These are phyloP conservation scores for Melangyna quadrimaculata DNA, from an alignment of 2,888 invertebrate species.

Conservation along the genomic window DNA sequence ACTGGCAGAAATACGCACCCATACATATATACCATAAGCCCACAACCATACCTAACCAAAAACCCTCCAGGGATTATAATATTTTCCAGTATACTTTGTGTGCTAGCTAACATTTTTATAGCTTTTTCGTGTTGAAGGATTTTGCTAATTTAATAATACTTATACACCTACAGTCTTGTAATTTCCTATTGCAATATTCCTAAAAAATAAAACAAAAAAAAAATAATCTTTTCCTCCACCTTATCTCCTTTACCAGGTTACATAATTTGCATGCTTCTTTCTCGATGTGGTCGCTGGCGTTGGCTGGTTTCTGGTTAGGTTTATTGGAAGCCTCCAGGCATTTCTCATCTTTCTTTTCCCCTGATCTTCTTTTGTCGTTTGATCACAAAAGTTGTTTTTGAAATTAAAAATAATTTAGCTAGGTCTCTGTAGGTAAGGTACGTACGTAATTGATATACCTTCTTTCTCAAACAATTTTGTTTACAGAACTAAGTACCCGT, in stretches of 20 bases:
- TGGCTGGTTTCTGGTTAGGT: too few relatives aligned
- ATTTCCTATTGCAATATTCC: slow-evolving; percentile 23
- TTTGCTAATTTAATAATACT: slow-evolving; percentile 9
- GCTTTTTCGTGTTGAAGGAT: slow-evolving; percentile 23
- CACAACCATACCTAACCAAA: background rate
- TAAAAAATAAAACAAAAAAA: slow-evolving; percentile 8
- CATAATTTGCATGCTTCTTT: slow-evolving; percentile 26
- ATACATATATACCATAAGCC: too few relatives aligned
- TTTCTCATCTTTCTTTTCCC: background rate
- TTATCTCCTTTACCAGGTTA: background rate
- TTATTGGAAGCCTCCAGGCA: background rate
- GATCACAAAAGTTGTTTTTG: slow-evolving; percentile 12
- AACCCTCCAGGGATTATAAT: slow-evolving; percentile 10
- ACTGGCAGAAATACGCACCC: background rate
- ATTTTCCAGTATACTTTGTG: background rate
- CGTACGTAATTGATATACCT: background rate
- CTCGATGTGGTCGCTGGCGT: background rate
- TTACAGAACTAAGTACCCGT: background rate
- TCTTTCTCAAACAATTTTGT: background rate
- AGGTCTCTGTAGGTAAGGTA: background rate
- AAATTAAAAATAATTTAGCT: slow-evolving; percentile 17
- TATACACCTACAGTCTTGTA: background rate
- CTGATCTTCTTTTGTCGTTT: slow-evolving; percentile 2
- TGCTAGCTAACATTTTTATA: background rate
- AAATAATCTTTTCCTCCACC: slow-evolving; percentile 2